Conservation (phyloP, 2,113 vertebrate species). For the Delphinapterus leucas region DNA sequence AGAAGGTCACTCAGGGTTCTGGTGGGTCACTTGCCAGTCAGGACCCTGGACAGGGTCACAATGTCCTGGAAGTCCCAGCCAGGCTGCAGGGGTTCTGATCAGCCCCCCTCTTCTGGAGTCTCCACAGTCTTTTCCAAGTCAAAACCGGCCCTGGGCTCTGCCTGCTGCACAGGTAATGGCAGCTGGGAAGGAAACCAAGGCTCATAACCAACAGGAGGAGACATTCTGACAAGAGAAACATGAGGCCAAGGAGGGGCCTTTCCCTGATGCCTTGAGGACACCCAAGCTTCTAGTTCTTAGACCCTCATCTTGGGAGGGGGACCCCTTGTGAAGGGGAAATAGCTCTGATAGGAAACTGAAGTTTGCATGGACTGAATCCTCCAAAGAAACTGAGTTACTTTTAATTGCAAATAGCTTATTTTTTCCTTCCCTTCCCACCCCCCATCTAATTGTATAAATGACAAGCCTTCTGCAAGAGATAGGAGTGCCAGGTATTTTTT, state of each 20-base stretch:
- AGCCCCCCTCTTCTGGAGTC: background rate
- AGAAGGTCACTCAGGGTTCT: background rate
- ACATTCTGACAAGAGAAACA: background rate
- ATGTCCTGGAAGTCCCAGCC: background rate
- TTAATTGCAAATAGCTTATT: background rate
- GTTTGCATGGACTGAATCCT: background rate
- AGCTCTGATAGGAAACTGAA: background rate
- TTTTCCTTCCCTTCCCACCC: background rate
- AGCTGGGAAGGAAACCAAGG: background rate
- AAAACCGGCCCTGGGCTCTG: background rate
- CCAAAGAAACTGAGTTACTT: background rate
- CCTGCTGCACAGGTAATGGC: background rate
- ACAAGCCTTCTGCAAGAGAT: background rate
- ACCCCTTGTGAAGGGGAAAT: background rate
- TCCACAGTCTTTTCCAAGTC: background rate
- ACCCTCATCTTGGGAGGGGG: too few relatives aligned
- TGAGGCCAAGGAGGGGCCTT: background rate
- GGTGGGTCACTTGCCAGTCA: conserved; percentile 2
- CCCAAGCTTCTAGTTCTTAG: background rate
- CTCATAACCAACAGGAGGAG: background rate
- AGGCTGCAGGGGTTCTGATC: background rate
- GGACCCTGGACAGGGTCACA: conserved; percentile 62
- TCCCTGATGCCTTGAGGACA: background rate
- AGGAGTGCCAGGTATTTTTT: background rate
- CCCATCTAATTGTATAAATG: background rate